These are phyloP conservation scores for Brachymystax lenok DNA, from an alignment of 2,797 vertebrate genomes.

Conservation along the genomic window DNA sequence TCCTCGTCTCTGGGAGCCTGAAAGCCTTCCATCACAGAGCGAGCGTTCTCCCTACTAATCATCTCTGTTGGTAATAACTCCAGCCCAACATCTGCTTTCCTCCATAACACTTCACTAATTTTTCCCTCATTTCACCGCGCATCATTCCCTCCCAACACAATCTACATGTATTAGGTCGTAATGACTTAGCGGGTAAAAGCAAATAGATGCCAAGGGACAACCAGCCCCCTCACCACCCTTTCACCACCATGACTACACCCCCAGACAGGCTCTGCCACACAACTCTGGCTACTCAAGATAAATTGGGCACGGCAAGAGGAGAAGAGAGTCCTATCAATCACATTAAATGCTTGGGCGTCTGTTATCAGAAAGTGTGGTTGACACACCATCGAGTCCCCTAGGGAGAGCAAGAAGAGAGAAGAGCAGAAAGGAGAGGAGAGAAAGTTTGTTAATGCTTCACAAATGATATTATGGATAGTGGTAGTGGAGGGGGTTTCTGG, in stretches of 20 bases:
- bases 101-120: conserved; percentile 96
- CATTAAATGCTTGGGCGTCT: conserved; percentile 86
- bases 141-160: conserved; percentile 93
- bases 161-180: conserved; percentile 98
- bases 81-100: conserved; percentile 95
- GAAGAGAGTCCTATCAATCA: conserved; percentile 90
- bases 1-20: conserved; percentile 49
- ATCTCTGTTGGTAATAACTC: conserved; percentile 94
- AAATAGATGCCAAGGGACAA: conserved; percentile 93
- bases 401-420: not conserved
- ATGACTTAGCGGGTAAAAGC: conserved; percentile 97
- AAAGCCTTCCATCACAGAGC: conserved; percentile 68
- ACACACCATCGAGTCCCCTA: conserved; percentile 26
- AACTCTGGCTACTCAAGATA: conserved; percentile 91
- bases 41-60: conserved; percentile 82
- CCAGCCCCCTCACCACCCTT: conserved; percentile 44
- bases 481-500: not conserved
- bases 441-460: conserved; percentile 49
- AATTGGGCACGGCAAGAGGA: conserved; percentile 86
- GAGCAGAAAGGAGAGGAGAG: conserved; percentile 2
- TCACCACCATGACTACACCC: not conserved
- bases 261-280: conserved; percentile 79
- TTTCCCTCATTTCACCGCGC: conserved; percentile 91
- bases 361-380: conserved; percentile 80
- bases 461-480: conserved; percentile 22